phyloP scores from a whole-genome alignment of 2,888 invertebrate species.

The Troides aeacus region DNA sequence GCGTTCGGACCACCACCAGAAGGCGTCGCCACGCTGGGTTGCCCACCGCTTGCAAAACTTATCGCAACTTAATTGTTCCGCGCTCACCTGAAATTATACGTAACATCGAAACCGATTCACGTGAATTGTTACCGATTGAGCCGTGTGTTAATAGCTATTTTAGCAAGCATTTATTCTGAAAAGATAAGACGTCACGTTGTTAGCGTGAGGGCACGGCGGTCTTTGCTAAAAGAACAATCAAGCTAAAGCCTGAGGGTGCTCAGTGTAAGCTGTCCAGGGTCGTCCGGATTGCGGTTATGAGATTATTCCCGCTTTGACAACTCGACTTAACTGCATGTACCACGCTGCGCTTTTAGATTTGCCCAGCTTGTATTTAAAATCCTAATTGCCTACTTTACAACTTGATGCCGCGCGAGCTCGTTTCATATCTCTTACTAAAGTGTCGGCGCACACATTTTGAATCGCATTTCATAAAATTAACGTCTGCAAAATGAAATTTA shows the following conservation, averaged over 20 bases:
- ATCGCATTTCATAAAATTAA: slow-evolving; percentile 20
- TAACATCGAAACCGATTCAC: slow-evolving; percentile 57
- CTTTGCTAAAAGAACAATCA: slow-evolving; percentile 65
- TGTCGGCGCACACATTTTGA: slow-evolving; percentile 23
- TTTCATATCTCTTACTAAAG: slow-evolving; percentile 37
- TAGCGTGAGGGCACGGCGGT: slow-evolving; percentile 34
- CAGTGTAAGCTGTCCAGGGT: slow-evolving; percentile 61
- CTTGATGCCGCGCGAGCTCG: slow-evolving; percentile 42
- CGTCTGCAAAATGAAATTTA: slow-evolving; percentile 18
- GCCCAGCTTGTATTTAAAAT: slow-evolving; percentile 57
- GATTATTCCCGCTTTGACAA: slow-evolving; percentile 75
- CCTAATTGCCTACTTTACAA: slow-evolving; percentile 62
- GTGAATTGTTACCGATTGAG: slow-evolving; percentile 43
- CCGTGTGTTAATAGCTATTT: slow-evolving; percentile 5
- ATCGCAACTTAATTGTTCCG: slow-evolving; percentile 59
- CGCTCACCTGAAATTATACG: slow-evolving; percentile 51
- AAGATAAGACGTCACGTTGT: slow-evolving; percentile 37
- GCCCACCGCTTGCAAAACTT: slow-evolving; percentile 70
- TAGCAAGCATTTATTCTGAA: slow-evolving; percentile 34
- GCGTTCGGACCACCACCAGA: slow-evolving; percentile 67
- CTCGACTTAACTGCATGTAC: slow-evolving; percentile 53
- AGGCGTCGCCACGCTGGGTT: slow-evolving; percentile 49
- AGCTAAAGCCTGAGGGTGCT: slow-evolving; percentile 63
- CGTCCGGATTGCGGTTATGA: slow-evolving; percentile 69
- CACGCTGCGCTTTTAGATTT: slow-evolving; percentile 57